Conservation (phyloP, 2,797 vertebrate genomes). For the Percopsis omiscomaycus region DNA sequence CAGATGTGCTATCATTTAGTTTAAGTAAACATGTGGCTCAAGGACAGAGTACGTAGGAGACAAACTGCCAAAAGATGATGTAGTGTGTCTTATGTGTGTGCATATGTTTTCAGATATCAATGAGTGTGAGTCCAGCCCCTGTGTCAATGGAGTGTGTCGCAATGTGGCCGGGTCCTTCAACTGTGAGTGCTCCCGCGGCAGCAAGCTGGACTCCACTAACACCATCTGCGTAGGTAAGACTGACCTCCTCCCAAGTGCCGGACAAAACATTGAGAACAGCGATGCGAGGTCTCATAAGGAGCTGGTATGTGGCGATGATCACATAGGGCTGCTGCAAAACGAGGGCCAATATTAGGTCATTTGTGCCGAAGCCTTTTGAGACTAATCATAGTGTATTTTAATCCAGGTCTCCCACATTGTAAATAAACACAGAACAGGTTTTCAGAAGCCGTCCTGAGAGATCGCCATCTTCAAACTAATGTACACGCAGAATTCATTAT, state of each 20-base stretch:
- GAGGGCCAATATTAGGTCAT: conserved; percentile 15
- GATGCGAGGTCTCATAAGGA: background rate
- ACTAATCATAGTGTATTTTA: conserved; percentile 15
- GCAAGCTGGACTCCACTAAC: conserved; percentile 93
- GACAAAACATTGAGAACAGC: conserved; percentile 15
- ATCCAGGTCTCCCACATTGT: conserved; percentile 9
- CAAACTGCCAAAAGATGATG: conserved; percentile 9
- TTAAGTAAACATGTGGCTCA: conserved; percentile 35
- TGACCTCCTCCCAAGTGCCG: conserved; percentile 17
- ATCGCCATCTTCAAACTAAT: conserved; percentile 29
- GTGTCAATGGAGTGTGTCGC: conserved; percentile 91
- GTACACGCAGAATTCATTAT: conserved; percentile 31
- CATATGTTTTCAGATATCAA: conserved; percentile 85
- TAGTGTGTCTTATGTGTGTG: conserved; percentile 33
- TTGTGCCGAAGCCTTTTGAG: background rate
- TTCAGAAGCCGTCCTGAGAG: conserved; percentile 19
- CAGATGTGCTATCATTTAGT: conserved; percentile 45
- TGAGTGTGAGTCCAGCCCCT: conserved; percentile 93
- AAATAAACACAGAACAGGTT: conserved; percentile 36
- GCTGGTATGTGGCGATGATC: conserved; percentile 13
- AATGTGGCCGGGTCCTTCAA: conserved; percentile 94
- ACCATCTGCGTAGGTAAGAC: conserved; percentile 95
- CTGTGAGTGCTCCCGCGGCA: conserved; percentile 95
- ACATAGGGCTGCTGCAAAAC: background rate
- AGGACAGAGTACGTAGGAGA: conserved; percentile 8